phyloP scores from a whole-genome alignment of 2,113 vertebrate species.

The Eretmochelys imbricata region DNA sequence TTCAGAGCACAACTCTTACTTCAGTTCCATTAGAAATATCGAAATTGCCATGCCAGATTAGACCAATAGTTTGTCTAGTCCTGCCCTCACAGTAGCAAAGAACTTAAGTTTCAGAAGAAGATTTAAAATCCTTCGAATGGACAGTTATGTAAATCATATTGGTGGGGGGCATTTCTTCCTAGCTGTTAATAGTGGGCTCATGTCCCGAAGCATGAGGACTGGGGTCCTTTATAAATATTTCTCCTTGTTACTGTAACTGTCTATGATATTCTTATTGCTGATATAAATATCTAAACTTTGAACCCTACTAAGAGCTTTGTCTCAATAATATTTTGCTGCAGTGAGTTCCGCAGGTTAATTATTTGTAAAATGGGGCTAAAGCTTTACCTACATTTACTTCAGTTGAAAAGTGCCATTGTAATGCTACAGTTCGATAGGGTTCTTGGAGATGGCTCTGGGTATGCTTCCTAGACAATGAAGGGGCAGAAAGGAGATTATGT shows the following conservation, averaged over 20 bases:
- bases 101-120: neutral
- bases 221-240: neutral
- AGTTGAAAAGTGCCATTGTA: neutral
- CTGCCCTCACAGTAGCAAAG: neutral
- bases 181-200: too few relatives aligned
- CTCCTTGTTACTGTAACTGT: neutral
- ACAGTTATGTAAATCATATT: neutral
- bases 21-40: neutral
- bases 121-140: neutral
- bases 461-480: neutral
- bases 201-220: neutral
- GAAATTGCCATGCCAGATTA: neutral
- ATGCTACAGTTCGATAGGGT: fast-evolving
- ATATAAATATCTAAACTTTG: neutral
- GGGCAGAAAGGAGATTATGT: neutral
- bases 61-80: neutral
- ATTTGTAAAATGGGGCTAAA: neutral
- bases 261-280: neutral
- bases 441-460: neutral
- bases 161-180: neutral
- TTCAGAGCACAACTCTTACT: neutral
- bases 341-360: neutral
- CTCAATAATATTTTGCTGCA: neutral
- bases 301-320: neutral
- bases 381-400: neutral